Evolutionary conservation across 2,113 vertebrate genomes (phyloP).

Genomic region (Mesitornis unicolor): DNA sequence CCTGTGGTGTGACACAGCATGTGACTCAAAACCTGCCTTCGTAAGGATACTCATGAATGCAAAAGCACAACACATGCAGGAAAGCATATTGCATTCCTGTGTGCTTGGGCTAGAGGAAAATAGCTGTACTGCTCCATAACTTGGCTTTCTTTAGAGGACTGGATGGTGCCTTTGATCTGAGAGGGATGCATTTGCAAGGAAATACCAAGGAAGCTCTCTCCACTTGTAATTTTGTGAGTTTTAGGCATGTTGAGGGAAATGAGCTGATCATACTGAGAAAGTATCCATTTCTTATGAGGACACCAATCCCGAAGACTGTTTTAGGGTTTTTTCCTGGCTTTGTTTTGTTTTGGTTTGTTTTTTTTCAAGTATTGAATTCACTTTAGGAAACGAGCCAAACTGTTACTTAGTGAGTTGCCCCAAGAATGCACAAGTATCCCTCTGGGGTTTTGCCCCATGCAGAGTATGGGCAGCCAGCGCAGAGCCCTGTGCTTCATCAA

Average conservation of each 20-base stretch:
- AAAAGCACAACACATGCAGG: not conserved
- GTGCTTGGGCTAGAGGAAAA: not conserved
- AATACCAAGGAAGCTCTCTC: not conserved
- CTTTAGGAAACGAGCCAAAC: not conserved
- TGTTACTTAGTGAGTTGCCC: not conserved
- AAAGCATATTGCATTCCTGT: not conserved
- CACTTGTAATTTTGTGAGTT: not conserved
- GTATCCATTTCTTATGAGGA: not conserved
- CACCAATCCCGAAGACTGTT: not conserved
- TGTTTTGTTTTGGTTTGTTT: not conserved
- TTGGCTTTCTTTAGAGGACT: not conserved
- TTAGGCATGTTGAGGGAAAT: not conserved
- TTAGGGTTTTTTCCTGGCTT: not conserved
- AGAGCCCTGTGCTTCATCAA: not conserved
- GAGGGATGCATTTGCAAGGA: not conserved
- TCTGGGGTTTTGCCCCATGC: not conserved
- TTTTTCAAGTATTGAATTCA: not conserved
- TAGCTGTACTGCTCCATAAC: not conserved
- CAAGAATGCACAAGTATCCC: not conserved
- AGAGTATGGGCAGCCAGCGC: not conserved
- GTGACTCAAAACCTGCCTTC: not conserved
- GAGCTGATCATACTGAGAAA: not conserved
- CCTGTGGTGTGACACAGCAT: slow-evolving; percentile 19
- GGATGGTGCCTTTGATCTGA: not conserved
- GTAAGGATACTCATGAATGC: not conserved